Percentiles rank a stretch among this genome's conserved stretches.
phyloP scores from a whole-genome alignment of 2,888 invertebrate species.

The Dioctria linearis region DNA sequence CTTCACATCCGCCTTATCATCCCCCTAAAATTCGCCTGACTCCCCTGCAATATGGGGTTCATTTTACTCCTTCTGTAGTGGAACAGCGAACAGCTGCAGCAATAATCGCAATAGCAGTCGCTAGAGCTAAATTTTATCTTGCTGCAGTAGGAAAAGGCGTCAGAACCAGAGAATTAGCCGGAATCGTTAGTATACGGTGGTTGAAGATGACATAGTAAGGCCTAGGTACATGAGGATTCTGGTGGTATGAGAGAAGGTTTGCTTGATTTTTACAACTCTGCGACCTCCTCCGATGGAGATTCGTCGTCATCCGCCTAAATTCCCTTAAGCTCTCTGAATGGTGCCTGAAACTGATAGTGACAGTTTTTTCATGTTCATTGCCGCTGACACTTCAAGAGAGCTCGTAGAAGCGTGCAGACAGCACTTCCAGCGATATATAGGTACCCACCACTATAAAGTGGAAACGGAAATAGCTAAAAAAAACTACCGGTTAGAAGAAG shows the following conservation, averaged over 20 bases:
- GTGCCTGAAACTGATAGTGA: constrained; percentile 21
- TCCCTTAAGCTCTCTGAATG: not conserved
- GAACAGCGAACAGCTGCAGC: constrained; percentile 23
- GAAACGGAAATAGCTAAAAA: constrained; percentile 28
- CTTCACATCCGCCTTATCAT: constrained; percentile 18
- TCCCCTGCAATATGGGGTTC: not conserved
- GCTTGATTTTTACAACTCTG: not conserved
- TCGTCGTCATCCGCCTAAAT: not conserved
- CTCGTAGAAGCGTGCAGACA: constrained; percentile 30
- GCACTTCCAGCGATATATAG: not conserved
- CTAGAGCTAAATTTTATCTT: not conserved
- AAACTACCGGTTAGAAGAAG: constrained; percentile 24
- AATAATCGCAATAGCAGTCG: constrained; percentile 46
- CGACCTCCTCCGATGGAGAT: not conserved
- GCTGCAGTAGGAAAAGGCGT: constrained; percentile 23
- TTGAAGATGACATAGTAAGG: not conserved
- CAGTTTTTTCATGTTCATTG: constrained; percentile 40
- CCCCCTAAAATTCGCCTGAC: not conserved
- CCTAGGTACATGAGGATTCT: not conserved
- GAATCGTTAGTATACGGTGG: constrained; percentile 35
- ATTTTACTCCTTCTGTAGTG: not conserved
- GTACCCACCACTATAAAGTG: constrained; percentile 19
- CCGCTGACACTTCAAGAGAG: constrained; percentile 22
- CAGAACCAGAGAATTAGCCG: constrained; percentile 38
- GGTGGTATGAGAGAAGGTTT: not conserved